Evolutionary conservation across 2,113 vertebrate genomes (phyloP).

Genomic region (Antennarius striatus): DNA sequence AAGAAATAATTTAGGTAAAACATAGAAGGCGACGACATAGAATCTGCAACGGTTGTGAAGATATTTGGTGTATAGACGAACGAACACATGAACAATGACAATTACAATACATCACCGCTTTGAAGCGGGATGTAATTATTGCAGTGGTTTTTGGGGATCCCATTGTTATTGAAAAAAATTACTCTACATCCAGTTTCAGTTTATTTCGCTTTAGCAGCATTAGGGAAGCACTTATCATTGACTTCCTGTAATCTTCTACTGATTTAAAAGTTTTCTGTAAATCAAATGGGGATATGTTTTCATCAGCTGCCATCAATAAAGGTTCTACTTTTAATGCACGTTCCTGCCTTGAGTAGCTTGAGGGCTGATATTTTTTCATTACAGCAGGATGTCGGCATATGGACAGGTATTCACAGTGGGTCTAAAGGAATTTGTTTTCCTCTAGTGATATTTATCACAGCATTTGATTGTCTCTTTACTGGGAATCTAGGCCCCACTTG

Average conservation of each 20-base stretch:
- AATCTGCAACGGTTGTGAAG: neutral
- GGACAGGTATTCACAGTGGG: neutral
- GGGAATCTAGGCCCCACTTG: neutral
- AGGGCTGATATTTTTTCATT: conserved; percentile 46
- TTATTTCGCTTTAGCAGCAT: conserved; percentile 5
- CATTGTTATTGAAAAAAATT: conserved; percentile 43
- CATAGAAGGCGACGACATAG: too few relatives aligned
- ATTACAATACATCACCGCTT: too few relatives aligned
- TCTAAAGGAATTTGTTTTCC: conserved; percentile 19
- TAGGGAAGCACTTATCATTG: conserved; percentile 30
- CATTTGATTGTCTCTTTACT: too few relatives aligned
- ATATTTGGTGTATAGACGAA: too few relatives aligned
- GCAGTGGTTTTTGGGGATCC: conserved; percentile 27
- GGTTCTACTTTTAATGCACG: conserved; percentile 16
- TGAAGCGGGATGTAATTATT: neutral
- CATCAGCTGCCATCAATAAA: conserved; percentile 34
- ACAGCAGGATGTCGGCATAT: conserved; percentile 15
- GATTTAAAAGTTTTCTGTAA: conserved; percentile 59
- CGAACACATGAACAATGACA: too few relatives aligned
- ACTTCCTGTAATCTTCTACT: conserved; percentile 28
- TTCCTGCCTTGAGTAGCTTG: conserved; percentile 29
- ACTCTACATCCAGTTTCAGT: conserved; percentile 11
- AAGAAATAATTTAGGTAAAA: too few relatives aligned
- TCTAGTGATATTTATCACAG: conserved; percentile 2
- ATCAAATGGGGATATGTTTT: conserved; percentile 70